phyloP scores from a whole-genome alignment of 2,888 invertebrate species.

The Mycalesis mineus region DNA sequence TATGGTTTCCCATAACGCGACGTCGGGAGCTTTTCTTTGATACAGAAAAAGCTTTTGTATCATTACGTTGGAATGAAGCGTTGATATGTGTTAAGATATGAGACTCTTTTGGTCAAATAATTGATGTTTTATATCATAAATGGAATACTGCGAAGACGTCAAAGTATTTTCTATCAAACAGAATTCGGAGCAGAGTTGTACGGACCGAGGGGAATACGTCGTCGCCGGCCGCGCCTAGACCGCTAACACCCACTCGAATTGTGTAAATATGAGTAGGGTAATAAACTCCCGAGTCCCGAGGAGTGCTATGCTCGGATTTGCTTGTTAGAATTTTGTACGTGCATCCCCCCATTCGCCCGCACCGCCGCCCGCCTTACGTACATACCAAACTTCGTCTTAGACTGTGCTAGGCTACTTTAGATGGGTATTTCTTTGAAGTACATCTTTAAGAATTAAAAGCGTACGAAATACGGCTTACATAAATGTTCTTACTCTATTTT shows the following conservation, averaged over 20 bases:
- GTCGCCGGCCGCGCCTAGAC: conserved; percentile 43
- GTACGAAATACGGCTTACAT: conserved; percentile 1
- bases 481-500: no score
- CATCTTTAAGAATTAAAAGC: conserved; percentile 31
- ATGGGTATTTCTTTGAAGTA: conserved; percentile 45
- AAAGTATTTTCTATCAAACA: conserved; percentile 25
- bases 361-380: conserved; percentile 41
- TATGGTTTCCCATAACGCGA: not conserved
- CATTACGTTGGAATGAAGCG: not conserved
- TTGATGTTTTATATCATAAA: conserved; percentile 19
- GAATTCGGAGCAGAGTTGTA: conserved; percentile 27
- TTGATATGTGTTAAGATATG: conserved; percentile 11
- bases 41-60: not conserved
- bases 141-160: conserved; percentile 19
- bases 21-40: not conserved
- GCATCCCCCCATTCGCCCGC: conserved; percentile 47
- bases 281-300: conserved; percentile 63
- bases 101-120: conserved; percentile 14
- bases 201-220: conserved; percentile 38
- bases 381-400: conserved; percentile 56
- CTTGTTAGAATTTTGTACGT: conserved; percentile 66
- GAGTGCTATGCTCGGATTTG: conserved; percentile 66
- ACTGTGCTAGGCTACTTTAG: conserved; percentile 47
- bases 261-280: conserved; percentile 73
- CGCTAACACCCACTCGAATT: conserved; percentile 64